A percentile compares a stretch with the other conserved stretches of the same genome.
phyloP scores from a whole-genome alignment of 1,140 invertebrate species.

The Sitodiplosis mosellana region DNA sequence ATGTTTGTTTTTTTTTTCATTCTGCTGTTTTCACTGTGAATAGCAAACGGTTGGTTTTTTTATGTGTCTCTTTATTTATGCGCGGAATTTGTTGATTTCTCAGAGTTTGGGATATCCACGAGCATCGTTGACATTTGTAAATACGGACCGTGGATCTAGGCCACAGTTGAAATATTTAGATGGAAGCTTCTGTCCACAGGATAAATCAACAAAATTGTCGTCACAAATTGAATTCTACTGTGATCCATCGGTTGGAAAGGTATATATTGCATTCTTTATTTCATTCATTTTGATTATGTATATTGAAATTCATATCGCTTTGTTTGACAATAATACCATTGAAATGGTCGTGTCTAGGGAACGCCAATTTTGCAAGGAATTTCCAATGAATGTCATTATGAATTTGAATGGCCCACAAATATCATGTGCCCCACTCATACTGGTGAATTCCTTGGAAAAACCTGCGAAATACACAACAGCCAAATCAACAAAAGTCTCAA shows the following conservation, averaged over 20 bases:
- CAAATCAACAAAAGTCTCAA: constrained; percentile 11
- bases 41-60: no score
- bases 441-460: constrained; percentile 13
- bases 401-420: constrained; percentile 30
- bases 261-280: constrained; percentile 16
- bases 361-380: constrained; percentile 21
- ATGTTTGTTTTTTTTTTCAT: no score
- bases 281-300: no score
- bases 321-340: no score
- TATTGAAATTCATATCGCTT: no score
- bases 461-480: constrained; percentile 19
- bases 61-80: neutral
- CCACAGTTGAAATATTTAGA: constrained; percentile 24
- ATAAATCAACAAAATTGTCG: constrained; percentile 19
- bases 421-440: constrained; percentile 24
- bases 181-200: constrained; percentile 26
- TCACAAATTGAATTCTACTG: constrained; percentile 28
- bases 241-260: constrained; percentile 20
- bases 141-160: constrained; percentile 13
- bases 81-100: neutral
- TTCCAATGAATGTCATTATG: constrained; percentile 26
- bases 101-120: constrained; percentile 30
- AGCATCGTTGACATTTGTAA: constrained; percentile 15
- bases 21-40: no score
- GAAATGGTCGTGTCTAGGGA: constrained; percentile 19